A percentile compares a stretch with the other conserved stretches of the same genome.
These are phyloP conservation scores for Empidonax traillii DNA, from an alignment of 2,113 vertebrate genomes.

Conservation along the genomic window DNA sequence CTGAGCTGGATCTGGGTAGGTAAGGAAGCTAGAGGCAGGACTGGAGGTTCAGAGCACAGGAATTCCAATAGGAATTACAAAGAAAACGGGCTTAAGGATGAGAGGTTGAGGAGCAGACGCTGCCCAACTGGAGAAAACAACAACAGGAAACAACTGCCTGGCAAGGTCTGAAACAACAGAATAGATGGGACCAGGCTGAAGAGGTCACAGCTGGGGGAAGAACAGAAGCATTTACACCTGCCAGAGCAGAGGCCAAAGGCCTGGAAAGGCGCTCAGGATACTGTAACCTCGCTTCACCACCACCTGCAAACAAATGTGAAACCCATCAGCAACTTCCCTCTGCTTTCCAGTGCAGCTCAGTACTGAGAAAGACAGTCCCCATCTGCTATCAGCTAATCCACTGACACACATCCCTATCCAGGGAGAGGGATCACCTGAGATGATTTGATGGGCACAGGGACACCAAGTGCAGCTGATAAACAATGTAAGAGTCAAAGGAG, in stretches of 20 bases:
- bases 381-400: conserved; percentile 13
- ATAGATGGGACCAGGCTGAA: not conserved
- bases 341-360: not conserved
- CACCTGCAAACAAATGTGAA: not conserved
- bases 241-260: not conserved
- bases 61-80: not conserved
- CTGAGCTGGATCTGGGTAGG: not conserved
- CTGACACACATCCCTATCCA: not conserved
- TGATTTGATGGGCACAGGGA: not conserved
- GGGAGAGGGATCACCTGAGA: not conserved
- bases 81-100: not conserved
- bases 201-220: not conserved
- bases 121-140: not conserved
- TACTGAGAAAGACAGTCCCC: not conserved
- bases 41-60: not conserved
- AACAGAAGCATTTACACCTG: not conserved
- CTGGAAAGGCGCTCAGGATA: not conserved
- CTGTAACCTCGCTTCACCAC: not conserved
- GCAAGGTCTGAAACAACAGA: not conserved
- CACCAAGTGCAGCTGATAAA: not conserved
- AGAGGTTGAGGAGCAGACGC: not conserved
- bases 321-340: not conserved
- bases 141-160: not conserved
- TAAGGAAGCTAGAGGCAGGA: not conserved
- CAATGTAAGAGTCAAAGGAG: not conserved